Base-by-base conservation (phyloP, 2,888 invertebrate species). In the Rhagium mordax region DNA sequence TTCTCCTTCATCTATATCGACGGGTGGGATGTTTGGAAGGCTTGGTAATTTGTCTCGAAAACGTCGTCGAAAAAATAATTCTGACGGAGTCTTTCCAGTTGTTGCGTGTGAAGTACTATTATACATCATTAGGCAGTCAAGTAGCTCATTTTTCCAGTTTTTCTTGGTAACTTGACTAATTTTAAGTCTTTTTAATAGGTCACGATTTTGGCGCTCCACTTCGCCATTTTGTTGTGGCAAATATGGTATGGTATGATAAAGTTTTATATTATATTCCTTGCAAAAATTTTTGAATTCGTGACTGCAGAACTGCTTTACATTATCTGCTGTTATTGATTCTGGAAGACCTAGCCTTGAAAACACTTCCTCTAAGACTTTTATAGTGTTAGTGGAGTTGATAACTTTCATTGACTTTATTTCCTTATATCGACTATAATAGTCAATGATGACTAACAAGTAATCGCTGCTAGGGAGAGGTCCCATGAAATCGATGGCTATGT, bases 181-280 rank as follows among this genome's bases (percentile, higher is more conserved):
- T 64, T 72, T 69, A 5, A 76, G 15, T 51, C 72, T 55, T 61
- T 75, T 77, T 16, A 76, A 59, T n/a, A 78, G 64, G 48, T 72
- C 74, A 33, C 69, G 18, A 33, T 78, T 59, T 76, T 79, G 66
- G 71, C 75, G 70, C 81, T 84, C 71, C 72, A 81, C 66, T 75
- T 76, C 71, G 75, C 84, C 48, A 78, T 82, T 76, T 74, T 76
- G 21, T 79, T 82, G 77, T 79, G 82, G 71, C 79, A 74, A 77
- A 13, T 74, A 74, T 18, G 71, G 75, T 67, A 71, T 72, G 41
- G 72, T 57, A 27, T 70, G 72, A 53, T 33, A 60, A 47, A 65
- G 27, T 16, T 6, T 48, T 55, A 76, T 74, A 15, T 62, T 59
- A 15, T 49, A 51, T 67, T 66, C n/a, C n/a, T n/a, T n/a, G n/a